Base-by-base conservation (phyloP, 2,888 invertebrate species). In the Agonopterix heracliana region DNA sequence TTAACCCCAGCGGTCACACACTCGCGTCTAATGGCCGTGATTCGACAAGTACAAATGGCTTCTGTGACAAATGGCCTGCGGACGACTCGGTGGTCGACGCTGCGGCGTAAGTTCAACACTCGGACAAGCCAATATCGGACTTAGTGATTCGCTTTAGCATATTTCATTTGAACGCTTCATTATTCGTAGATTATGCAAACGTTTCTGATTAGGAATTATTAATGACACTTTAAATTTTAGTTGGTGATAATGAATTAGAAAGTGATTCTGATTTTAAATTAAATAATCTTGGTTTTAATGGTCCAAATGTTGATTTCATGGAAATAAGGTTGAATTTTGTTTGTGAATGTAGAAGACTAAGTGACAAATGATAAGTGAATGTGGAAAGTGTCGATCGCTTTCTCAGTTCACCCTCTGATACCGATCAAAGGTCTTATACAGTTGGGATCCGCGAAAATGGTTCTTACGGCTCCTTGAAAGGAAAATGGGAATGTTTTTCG, bases 21-120 rank as follows among this genome's bases (percentile, higher is more conserved):
- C 86, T 84, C 84, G 73, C 78, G 71, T 85, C 85, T 88, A 88
- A 89, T 88, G 89, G 87, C 81, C 78, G 86, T 86, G 89, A 89
- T 89, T 89, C 89, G 89, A 89, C 89, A 89, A 87, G 88, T 89
- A 89, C 88, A 89, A 89, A 89, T 89, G 89, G 87, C 81, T 71
- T 66, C 75, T 64, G 83, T 89, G 89, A 89, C 89, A 89, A 89
- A 89, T 89, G 85, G 85, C 74, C 74, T 74, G 77, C 74, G 78
- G 85, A 80, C 85, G 85, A 82, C 81, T 83, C 77, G 73, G 70
- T 71, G 74, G 78, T 74, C 73, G 72, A 64, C 73, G 68, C 60
- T 58, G 61, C 65, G 74, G 69, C 79, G 79, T 82, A 83, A 81
- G 77, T 82, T 80, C 80, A 74, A 68, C 68, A 66, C 70, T 60